Base-by-base conservation (phyloP, 2,888 invertebrate species). In the Xanthia icteritia region DNA sequence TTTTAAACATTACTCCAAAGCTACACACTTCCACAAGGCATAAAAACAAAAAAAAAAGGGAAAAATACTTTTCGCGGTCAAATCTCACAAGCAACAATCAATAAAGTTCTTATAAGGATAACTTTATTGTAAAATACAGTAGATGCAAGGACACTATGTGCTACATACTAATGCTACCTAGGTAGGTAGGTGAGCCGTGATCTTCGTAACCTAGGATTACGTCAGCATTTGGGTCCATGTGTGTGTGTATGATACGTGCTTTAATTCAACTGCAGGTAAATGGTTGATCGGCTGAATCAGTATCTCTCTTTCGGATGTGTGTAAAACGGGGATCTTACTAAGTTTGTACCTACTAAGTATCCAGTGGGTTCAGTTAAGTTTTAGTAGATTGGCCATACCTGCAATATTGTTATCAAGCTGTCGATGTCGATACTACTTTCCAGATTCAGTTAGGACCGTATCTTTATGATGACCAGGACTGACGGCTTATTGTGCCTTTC, bases 201-300 rank as follows among this genome's bases (percentile, higher is more conserved):
- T 77, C 82, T 81, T 60, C 61, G 56, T 85, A 81, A 85, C 82
- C 85, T 85, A 65, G 45, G 36, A 23, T 82, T 51, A 85, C 83
- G 83, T 83, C 73, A 83, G 20, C 45, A 5, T 3, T 31, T 45
- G 9, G 23, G 31, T 58, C 0, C 63, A 54, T 54, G 42, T 31
- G 27, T 20, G 51, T 51, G 51, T 48, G 17, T 58, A 23, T 39
- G 17, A 48, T 20, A 39, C 17, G 45, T 31, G 64, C 45, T 45
- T 45, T 45, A 36, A 81, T 61, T 65, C 42, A 20, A 54, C 39
- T 69, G 60, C 60, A 66, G 17, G 20, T 45, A 48, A 23, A 36
- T 51, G 15, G 3, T 31, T 51, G 76, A 31, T 20, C 0, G n/a
- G 15, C 15, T n/a, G 9, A 31, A 13, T 51, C 11, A 20, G 1